Conservation (phyloP, 2,113 vertebrate species). For the Electrona antarctica region DNA sequence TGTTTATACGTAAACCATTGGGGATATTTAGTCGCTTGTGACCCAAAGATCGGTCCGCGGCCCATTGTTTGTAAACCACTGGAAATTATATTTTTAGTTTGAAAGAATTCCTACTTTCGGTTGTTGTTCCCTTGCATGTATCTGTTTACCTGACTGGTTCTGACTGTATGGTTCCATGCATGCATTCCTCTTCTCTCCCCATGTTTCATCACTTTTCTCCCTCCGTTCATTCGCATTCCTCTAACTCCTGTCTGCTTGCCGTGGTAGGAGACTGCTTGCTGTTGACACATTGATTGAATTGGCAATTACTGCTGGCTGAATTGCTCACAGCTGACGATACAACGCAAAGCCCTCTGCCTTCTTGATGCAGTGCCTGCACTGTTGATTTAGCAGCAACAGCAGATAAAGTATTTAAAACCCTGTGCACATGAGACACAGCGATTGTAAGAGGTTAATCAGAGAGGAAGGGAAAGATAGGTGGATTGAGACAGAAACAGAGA, state of each 20-base stretch:
- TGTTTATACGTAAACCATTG: no score
- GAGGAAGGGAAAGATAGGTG: background rate
- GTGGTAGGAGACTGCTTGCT: constrained; percentile 50
- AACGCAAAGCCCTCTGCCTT: constrained; percentile 37
- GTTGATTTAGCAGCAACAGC: constrained; percentile 54
- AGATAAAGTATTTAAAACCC: constrained; percentile 39
- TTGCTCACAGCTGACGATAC: constrained; percentile 60
- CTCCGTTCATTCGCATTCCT: constrained; percentile 32
- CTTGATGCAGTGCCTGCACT: constrained; percentile 44
- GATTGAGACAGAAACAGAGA: background rate
- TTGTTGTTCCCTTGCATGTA: constrained; percentile 28
- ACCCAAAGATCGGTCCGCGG: no score
- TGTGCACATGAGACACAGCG: constrained; percentile 23
- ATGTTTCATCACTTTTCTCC: constrained; percentile 35
- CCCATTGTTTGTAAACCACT: no score
- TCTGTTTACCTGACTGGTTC: constrained; percentile 11
- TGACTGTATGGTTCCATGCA: constrained; percentile 23
- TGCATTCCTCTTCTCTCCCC: constrained; percentile 20
- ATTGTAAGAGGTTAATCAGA: constrained; percentile 31
- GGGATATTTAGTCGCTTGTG: no score
- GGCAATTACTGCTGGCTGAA: constrained; percentile 65
- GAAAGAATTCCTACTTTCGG: background rate
- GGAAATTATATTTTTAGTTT: constrained; percentile 16
- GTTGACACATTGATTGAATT: constrained; percentile 75
- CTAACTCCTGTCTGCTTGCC: constrained; percentile 30